Evolutionary conservation across 2,888 invertebrate genomes (phyloP).

Genomic region (Carpatolechia fugitivella): DNA sequence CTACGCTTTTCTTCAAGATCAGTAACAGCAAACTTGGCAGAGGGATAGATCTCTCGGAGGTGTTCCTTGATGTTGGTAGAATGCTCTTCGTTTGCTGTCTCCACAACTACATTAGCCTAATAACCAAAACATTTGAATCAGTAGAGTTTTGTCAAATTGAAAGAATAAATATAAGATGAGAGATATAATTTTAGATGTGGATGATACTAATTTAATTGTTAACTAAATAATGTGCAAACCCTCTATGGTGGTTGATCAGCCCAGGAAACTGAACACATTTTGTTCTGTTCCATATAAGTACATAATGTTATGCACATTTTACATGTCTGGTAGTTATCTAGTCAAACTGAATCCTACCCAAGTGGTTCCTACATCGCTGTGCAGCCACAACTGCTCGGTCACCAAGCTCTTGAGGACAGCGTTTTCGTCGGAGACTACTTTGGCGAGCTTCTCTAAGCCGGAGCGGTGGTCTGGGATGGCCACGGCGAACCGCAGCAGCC

Average conservation of each 20-base stretch:
- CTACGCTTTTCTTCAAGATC: conserved; percentile 58
- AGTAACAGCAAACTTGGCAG: conserved; percentile 51
- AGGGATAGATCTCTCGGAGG: conserved; percentile 53
- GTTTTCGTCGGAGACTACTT: conserved; percentile 53
- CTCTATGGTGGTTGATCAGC: too few species aligned
- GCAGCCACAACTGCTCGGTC: conserved; percentile 71
- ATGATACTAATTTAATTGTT: too few species aligned
- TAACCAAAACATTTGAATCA: conserved; percentile 1
- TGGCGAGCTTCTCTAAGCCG: conserved; percentile 83
- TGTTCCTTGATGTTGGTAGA: conserved; percentile 53
- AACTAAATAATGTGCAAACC: too few species aligned
- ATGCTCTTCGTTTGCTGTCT: conserved; percentile 63
- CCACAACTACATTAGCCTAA: conserved; percentile 68
- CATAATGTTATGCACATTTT: too few species aligned
- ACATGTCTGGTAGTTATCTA: too few species aligned
- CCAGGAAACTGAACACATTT: too few species aligned
- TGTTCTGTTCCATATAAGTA: too few species aligned
- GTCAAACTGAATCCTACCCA: conserved; percentile 61
- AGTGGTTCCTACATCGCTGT: conserved; percentile 59
- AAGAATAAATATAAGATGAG: too few species aligned
- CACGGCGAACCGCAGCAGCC: conserved; percentile 83
- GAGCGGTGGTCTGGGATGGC: conserved; percentile 86
- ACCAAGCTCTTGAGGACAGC: conserved; percentile 63
- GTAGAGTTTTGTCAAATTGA: too few species aligned
- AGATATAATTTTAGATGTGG: too few species aligned